Conservation (phyloP, 1,140 invertebrate genomes). For the Heliothis subflexa region DNA sequence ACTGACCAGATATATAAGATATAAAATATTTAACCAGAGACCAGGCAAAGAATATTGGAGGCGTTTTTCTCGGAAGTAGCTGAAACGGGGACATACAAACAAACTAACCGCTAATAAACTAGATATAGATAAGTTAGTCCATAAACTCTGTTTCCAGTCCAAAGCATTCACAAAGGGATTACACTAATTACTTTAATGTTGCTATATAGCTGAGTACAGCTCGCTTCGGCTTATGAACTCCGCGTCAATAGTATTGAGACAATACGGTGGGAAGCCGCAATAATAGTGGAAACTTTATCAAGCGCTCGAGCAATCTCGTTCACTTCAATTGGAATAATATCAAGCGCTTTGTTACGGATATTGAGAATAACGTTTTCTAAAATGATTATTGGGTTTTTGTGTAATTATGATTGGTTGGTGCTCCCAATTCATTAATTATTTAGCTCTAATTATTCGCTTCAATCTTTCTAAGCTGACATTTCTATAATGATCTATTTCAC, state of each 20-base stretch:
- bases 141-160: background rate
- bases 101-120: background rate
- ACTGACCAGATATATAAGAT: too few relatives aligned
- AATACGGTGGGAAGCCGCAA: slow-evolving; percentile 7
- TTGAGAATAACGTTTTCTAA: too few relatives aligned
- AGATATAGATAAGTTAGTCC: background rate
- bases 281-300: background rate
- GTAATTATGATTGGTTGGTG: too few relatives aligned
- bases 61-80: too few relatives aligned
- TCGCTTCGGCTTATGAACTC: background rate
- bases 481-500: too few relatives aligned
- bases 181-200: slow-evolving; percentile 19
- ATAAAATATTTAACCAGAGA: too few relatives aligned
- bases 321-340: background rate
- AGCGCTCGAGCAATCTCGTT: background rate
- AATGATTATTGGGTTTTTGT: too few relatives aligned
- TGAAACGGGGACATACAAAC: too few relatives aligned
- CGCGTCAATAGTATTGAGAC: background rate
- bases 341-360: background rate
- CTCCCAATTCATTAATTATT: too few relatives aligned
- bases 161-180: slow-evolving; percentile 9
- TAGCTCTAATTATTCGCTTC: too few relatives aligned
- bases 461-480: too few relatives aligned
- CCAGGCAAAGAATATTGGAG: too few relatives aligned
- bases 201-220: background rate